Evolutionary conservation across 2,797 vertebrate genomes (phyloP).

Genomic region (Carapus acus): DNA sequence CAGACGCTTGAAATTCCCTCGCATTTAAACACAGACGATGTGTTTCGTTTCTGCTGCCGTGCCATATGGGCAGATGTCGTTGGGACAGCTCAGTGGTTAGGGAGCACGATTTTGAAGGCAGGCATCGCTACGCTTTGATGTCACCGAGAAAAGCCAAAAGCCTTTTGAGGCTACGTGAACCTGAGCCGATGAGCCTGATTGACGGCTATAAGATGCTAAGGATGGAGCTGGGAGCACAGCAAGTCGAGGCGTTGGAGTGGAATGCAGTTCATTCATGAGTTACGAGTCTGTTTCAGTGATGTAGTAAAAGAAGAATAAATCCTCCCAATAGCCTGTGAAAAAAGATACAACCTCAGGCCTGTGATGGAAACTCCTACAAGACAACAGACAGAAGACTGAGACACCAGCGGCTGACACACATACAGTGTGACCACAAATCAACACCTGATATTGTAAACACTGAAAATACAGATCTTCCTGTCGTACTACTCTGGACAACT

Average conservation of each 20-base stretch:
- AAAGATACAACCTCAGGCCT: constrained; percentile 61
- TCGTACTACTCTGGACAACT: constrained; percentile 40
- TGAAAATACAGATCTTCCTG: constrained; percentile 54
- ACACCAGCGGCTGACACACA: constrained; percentile 53
- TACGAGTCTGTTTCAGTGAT: constrained; percentile 72
- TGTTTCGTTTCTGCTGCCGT: constrained; percentile 22
- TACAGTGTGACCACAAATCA: constrained; percentile 57
- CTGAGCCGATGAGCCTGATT: constrained; percentile 70
- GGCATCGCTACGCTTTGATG: constrained; percentile 51
- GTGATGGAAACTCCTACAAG: constrained; percentile 64
- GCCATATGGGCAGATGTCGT: constrained; percentile 31
- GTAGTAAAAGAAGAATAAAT: constrained; percentile 75
- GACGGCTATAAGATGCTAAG: constrained; percentile 72
- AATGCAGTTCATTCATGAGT: constrained; percentile 75
- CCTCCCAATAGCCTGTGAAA: constrained; percentile 64
- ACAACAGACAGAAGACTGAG: constrained; percentile 52
- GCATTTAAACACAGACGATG: constrained; percentile 16
- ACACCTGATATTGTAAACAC: constrained; percentile 48
- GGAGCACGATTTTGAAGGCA: constrained; percentile 31
- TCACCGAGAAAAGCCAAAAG: constrained; percentile 49
- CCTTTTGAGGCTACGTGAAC: constrained; percentile 48
- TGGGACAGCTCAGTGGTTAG: constrained; percentile 26
- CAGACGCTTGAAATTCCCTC: constrained; percentile 7
- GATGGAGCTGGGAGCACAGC: constrained; percentile 59
- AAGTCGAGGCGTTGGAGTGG: constrained; percentile 58